Evolutionary conservation across 2,113 vertebrate species (phyloP).

Genomic region (Gavia stellata): DNA sequence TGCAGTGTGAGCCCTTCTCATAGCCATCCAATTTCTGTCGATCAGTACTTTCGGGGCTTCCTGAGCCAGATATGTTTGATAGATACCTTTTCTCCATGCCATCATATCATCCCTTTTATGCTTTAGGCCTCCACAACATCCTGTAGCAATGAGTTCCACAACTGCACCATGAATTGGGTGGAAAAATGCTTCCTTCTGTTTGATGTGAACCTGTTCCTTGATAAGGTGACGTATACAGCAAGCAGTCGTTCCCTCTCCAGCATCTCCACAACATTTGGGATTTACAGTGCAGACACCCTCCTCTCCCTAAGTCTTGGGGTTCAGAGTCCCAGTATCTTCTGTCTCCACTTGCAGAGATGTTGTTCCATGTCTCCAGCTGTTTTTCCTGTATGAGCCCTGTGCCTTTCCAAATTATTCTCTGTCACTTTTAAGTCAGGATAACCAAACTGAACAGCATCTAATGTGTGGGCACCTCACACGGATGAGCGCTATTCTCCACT

Average conservation of each 20-base stretch:
- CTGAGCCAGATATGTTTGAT: neutral
- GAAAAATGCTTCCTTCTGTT: neutral
- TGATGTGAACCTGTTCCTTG: neutral
- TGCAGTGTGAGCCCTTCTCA: neutral
- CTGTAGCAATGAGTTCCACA: neutral
- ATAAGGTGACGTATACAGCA: neutral
- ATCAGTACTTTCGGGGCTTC: neutral
- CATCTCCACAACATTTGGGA: neutral
- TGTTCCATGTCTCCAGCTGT: neutral
- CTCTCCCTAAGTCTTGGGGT: neutral
- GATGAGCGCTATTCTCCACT: neutral
- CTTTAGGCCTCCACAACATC: neutral
- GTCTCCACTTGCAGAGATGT: neutral
- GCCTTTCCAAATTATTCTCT: neutral
- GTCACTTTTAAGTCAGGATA: neutral
- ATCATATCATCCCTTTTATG: neutral
- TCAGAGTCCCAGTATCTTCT: neutral
- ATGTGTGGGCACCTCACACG: fast-evolving
- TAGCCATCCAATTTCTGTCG: neutral
- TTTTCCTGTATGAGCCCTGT: neutral
- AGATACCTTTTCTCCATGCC: neutral
- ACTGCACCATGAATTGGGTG: neutral
- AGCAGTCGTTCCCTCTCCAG: neutral
- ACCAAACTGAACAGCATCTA: neutral
- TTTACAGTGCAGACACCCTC: neutral